Evolutionary conservation across 2,888 invertebrate species (phyloP).

Genomic region (Melanophora roralis): DNA sequence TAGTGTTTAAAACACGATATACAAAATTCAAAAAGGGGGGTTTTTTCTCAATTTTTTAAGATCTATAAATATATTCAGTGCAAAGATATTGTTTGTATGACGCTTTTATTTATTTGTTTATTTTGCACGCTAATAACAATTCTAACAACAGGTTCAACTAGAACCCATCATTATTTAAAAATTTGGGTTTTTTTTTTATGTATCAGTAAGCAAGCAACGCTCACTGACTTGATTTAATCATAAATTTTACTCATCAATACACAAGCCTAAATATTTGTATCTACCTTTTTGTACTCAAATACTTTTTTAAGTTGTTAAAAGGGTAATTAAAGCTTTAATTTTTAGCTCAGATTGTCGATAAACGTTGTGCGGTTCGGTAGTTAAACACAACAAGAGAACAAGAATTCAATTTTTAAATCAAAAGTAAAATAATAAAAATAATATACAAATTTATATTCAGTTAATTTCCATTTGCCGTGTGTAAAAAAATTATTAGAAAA

Average conservation of each 20-base stretch:
- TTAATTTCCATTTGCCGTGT: not conserved
- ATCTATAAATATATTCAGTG: conserved; percentile 3
- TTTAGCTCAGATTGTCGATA: conserved; percentile 34
- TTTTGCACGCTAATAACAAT: not conserved
- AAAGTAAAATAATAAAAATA: too few relatives aligned
- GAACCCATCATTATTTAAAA: conserved; percentile 3
- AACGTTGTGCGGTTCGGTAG: conserved; percentile 32
- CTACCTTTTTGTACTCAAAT: too few relatives aligned
- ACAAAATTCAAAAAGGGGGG: too few relatives aligned
- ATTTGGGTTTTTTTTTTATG: not conserved
- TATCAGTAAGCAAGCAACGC: not conserved
- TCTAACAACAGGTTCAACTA: conserved; percentile 41
- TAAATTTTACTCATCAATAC: not conserved
- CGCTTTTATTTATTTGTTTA: not conserved
- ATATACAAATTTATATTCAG: too few relatives aligned
- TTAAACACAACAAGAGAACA: not conserved
- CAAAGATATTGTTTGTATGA: too few relatives aligned
- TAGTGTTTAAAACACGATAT: too few relatives aligned
- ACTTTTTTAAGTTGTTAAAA: conserved; percentile 29
- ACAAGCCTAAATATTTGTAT: too few relatives aligned
- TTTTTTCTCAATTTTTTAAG: not conserved
- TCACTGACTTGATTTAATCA: not conserved
- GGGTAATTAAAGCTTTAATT: conserved; percentile 37
- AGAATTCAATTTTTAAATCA: too few relatives aligned
- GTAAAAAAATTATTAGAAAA: too few relatives aligned